Base-by-base conservation (phyloP, 2,797 vertebrate genomes). In the Mareca penelope region DNA sequence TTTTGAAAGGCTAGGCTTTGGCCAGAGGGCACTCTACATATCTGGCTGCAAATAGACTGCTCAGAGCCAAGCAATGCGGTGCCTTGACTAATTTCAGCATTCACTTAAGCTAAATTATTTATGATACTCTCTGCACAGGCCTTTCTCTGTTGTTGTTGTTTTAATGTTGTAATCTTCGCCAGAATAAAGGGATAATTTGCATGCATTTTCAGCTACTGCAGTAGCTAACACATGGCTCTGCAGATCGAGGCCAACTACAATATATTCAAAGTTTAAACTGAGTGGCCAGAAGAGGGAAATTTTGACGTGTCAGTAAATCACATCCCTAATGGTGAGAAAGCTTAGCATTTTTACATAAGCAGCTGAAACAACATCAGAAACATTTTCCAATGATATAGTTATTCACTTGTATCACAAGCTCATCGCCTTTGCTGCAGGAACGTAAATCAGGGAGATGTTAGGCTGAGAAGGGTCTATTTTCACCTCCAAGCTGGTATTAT, bases 21-120 rank as follows among this genome's bases (percentile, higher is more conserved):
- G 96, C 97, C 46, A 57, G 90, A 97, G 97, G 93, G 90, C 70
- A 92, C 93, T 93, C 88, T 83, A 93, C 90, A 92, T 98, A 96
- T 96, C 96, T 98, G 97, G 97, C 97, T 97, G 95, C 96, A 98
- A 97, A 97, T 90, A 97, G 96, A 94, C 78, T 72, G 83, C 88
- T 84, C 87, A 90, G 97, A 98, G 97, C 97, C 98, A 98, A 98
- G 97, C 97, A 97, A 96, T 94, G 96, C 2, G 61, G 97, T 97
- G 97, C 97, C 97, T 97, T 95, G 96, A 97, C 97, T 98, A 97
- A 98, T 98, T 98, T 97, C 98, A 98, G 96, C 97, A 94, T 98
- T 98, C 97, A 98, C 94, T 97, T 97, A 97, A 96, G 97, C 95
- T 93, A 97, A 98, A 98, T 98, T 98, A 98, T 98, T 98, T 98